phyloP scores from a whole-genome alignment of 92 coral and sea anemone species.

The Phymanthus crucifer region DNA sequence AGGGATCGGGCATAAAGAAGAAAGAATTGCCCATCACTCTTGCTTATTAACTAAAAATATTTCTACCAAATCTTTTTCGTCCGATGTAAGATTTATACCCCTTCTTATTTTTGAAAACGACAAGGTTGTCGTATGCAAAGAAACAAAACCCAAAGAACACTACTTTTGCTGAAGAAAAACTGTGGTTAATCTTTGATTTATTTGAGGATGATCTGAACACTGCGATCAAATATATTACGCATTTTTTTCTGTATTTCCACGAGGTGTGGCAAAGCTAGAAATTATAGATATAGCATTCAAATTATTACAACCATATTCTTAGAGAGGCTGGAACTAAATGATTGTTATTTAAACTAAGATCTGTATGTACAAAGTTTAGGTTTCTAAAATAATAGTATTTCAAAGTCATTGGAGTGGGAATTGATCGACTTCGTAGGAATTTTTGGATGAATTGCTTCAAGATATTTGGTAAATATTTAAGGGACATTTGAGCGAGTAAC shows the following conservation, averaged over 20 bases:
- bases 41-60: background rate
- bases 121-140: background rate
- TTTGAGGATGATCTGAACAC: background rate
- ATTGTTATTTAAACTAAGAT: background rate
- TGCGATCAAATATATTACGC: background rate
- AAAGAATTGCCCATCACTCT: background rate
- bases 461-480: slow-evolving; percentile 27
- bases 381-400: slow-evolving; percentile 8
- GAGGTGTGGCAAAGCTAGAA: slow-evolving; percentile 9
- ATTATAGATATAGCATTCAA: background rate
- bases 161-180: background rate
- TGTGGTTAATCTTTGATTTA: background rate
- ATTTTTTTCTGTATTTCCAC: background rate
- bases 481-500: background rate
- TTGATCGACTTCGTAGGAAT: slow-evolving; percentile 11
- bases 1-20: background rate
- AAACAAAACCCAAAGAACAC: background rate
- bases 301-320: background rate
- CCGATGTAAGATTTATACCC: background rate
- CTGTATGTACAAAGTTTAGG: background rate
- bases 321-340: background rate
- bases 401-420: background rate
- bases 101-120: background rate
- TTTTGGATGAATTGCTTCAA: slow-evolving; percentile 30
- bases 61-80: background rate